Conservation (phyloP, 1,140 invertebrate genomes). For the Cotesia vestalis region DNA sequence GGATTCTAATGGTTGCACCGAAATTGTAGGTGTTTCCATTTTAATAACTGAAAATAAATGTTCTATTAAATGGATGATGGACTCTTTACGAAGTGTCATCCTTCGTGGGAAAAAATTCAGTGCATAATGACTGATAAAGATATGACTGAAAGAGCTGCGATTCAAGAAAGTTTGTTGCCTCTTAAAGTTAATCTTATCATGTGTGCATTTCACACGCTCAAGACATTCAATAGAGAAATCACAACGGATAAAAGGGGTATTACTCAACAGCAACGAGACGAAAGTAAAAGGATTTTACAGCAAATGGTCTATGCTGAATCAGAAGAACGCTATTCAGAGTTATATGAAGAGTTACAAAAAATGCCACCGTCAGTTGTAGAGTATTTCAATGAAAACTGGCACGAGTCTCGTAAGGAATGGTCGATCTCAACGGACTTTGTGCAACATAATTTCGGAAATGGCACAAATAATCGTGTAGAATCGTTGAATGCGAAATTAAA, state of each 20-base stretch:
- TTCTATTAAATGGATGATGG: background rate
- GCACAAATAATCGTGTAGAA: slow-evolving; percentile 32
- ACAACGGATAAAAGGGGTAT: slow-evolving; percentile 27
- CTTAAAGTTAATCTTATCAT: slow-evolving; percentile 24
- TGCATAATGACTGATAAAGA: slow-evolving; percentile 37
- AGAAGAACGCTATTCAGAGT: slow-evolving; percentile 24
- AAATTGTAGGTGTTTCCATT: background rate
- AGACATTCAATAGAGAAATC: slow-evolving; percentile 34
- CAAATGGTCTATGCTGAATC: slow-evolving; percentile 30
- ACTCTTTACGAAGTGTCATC: background rate
- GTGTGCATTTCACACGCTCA: background rate
- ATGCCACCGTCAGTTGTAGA: background rate
- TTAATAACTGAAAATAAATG: background rate
- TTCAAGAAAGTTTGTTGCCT: slow-evolving; percentile 17
- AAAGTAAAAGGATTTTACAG: slow-evolving; percentile 24
- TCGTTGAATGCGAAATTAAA: slow-evolving; percentile 32
- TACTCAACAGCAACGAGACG: slow-evolving; percentile 27
- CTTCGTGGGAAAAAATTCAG: slow-evolving; percentile 17
- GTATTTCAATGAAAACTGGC: slow-evolving; percentile 34
- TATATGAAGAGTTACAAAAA: slow-evolving; percentile 8
- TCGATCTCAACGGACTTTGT: slow-evolving; percentile 14
- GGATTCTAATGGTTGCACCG: background rate
- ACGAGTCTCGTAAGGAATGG: slow-evolving; percentile 25
- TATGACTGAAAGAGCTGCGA: slow-evolving; percentile 23
- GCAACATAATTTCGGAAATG: slow-evolving; percentile 31